Conservation (phyloP, 2,113 vertebrate species). For the Upupa epops region DNA sequence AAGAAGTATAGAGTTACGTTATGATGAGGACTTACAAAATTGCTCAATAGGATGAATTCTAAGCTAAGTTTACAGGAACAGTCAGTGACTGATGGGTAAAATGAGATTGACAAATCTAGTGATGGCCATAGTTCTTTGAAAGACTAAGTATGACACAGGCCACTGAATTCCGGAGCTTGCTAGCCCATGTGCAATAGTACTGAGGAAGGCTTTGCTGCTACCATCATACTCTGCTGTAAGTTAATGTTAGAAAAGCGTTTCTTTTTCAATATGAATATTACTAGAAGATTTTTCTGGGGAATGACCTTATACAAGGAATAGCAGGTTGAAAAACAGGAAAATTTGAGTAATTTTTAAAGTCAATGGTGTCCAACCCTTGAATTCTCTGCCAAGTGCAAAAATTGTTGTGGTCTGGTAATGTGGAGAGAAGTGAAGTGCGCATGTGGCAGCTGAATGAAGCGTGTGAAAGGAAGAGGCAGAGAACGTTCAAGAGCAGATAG, state of each 20-base stretch:
- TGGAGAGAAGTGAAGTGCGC: accelerated
- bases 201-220: neutral
- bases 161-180: neutral
- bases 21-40: neutral
- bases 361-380: neutral
- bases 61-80: neutral
- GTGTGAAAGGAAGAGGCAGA: neutral
- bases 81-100: neutral
- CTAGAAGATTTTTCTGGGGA: neutral
- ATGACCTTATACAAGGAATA: neutral
- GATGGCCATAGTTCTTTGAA: neutral
- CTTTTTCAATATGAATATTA: neutral
- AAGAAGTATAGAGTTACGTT: neutral
- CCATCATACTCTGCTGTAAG: neutral
- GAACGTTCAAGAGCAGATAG: neutral
- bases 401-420: neutral
- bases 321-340: neutral
- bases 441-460: accelerated
- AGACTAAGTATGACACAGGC: neutral
- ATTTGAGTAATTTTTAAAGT: neutral
- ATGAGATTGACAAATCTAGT: neutral
- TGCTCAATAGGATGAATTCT: too few species aligned
- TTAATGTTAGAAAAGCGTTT: too few species aligned
- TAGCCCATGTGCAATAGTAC: neutral
- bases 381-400: neutral